These are phyloP conservation scores for Oreonectes daqikongensis DNA, from an alignment of 2,797 vertebrate genomes.

Conservation along the genomic window DNA sequence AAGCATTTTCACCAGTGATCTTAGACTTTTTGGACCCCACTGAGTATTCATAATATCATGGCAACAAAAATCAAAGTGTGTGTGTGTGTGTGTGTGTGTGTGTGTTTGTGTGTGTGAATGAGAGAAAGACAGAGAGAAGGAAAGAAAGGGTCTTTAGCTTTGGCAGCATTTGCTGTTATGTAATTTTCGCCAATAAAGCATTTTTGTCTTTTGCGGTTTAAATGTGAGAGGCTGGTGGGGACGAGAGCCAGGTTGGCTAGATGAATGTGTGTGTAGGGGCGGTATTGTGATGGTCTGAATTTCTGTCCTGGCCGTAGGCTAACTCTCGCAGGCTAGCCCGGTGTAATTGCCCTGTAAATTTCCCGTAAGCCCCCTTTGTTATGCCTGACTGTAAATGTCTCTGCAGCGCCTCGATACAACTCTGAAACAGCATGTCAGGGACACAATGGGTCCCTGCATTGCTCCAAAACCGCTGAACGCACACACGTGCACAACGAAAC, in stretches of 20 bases:
- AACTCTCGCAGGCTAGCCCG: conserved; percentile 65
- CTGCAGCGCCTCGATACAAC: not conserved
- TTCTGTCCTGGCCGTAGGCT: conserved; percentile 62
- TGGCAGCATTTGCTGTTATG: conserved; percentile 66
- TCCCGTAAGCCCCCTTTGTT: conserved; percentile 69
- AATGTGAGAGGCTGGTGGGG: conserved; percentile 46
- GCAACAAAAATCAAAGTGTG: conserved; percentile 43
- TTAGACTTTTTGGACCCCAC: conserved; percentile 5
- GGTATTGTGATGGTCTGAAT: conserved; percentile 61
- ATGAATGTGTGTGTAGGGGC: conserved; percentile 27
- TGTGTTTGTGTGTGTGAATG: conserved; percentile 26
- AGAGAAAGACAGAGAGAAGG: conserved; percentile 27
- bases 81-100: conserved; percentile 21
- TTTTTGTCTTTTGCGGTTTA: conserved; percentile 54
- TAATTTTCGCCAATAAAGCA: conserved; percentile 68
- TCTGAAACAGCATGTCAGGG: conserved; percentile 13
- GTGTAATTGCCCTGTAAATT: conserved; percentile 76
- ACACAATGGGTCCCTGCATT: not conserved
- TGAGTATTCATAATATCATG: conserved; percentile 59
- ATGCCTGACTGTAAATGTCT: conserved; percentile 61
- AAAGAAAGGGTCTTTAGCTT: conserved; percentile 62
- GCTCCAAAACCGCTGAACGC: not conserved
- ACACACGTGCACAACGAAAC: not conserved
- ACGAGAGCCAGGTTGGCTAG: conserved; percentile 32
- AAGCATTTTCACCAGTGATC: conserved; percentile 21